Conservation (phyloP, 1,140 invertebrate species). For the Potamilus streckersoni region DNA sequence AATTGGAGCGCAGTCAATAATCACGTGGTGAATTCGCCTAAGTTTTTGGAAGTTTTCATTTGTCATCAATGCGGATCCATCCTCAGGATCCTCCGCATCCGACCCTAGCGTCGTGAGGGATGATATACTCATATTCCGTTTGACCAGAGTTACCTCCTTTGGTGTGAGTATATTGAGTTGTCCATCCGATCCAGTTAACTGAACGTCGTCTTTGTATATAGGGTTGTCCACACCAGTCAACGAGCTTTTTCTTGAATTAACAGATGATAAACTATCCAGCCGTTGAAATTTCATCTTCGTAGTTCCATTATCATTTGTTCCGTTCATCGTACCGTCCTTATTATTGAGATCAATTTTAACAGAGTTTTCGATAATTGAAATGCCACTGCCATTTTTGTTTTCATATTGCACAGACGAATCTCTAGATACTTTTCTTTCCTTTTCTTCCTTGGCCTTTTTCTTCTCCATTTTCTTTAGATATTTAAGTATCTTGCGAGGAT, state of each 20-base stretch:
- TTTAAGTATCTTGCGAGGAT: slow-evolving; percentile 56
- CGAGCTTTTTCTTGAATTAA: slow-evolving; percentile 13
- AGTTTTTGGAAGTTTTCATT: slow-evolving; percentile 52
- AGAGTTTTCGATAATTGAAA: slow-evolving; percentile 23
- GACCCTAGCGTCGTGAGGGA: slow-evolving; percentile 42
- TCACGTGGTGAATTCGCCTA: slow-evolving; percentile 60
- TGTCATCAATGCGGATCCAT: slow-evolving; percentile 50
- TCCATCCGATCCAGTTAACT: slow-evolving; percentile 2
- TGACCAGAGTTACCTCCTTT: slow-evolving; percentile 11
- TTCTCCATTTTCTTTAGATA: slow-evolving; percentile 56
- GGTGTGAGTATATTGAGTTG: slow-evolving; percentile 8
- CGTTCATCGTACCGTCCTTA: background rate
- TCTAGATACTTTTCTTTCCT: slow-evolving; percentile 23
- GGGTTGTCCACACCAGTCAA: slow-evolving; percentile 19
- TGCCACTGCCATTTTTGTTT: slow-evolving; percentile 10
- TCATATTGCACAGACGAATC: slow-evolving; percentile 16
- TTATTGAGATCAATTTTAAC: slow-evolving; percentile 11
- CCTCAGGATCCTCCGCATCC: slow-evolving; percentile 56
- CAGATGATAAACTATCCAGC: slow-evolving; percentile 15
- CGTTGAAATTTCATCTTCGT: slow-evolving; percentile 10
- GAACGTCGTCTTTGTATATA: slow-evolving; percentile 1
- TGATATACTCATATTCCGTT: slow-evolving; percentile 30
- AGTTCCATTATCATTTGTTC: background rate
- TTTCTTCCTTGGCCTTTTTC: slow-evolving; percentile 23
- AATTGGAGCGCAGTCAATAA: slow-evolving; percentile 66